Evolutionary conservation across 1,140 invertebrate genomes (phyloP).

Genomic region (Aphelenchoides besseyi): DNA sequence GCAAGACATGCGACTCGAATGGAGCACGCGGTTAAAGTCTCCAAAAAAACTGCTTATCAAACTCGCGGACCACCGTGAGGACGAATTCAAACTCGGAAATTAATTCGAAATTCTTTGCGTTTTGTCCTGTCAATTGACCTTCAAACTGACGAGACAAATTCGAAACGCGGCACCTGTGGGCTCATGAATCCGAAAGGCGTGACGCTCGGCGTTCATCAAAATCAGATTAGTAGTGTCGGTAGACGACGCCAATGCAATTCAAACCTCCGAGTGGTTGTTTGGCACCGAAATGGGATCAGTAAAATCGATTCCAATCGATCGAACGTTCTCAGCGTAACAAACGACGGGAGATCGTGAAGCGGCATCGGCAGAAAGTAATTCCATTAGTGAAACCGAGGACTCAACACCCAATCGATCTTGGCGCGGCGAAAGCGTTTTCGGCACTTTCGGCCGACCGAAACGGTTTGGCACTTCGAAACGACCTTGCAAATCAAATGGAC

Average conservation of each 20-base stretch:
- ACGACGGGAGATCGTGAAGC: background rate
- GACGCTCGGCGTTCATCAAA: background rate
- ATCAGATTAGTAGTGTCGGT: background rate
- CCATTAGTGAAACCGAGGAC: background rate
- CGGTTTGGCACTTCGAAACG: constrained; percentile 2
- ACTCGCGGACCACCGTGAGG: background rate
- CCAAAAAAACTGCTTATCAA: background rate
- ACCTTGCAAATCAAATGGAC: background rate
- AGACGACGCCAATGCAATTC: background rate
- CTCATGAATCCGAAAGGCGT: background rate
- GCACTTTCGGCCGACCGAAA: background rate
- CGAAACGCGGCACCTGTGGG: background rate
- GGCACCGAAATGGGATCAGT: too few species aligned
- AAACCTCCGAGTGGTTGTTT: background rate
- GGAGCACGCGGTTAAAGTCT: background rate
- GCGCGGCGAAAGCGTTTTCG: background rate
- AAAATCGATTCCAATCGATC: too few species aligned
- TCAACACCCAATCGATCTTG: background rate
- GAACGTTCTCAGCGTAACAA: background rate
- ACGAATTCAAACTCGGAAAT: background rate
- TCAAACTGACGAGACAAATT: background rate
- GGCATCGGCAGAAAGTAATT: background rate
- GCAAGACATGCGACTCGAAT: too few species aligned
- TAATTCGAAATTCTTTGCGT: background rate
- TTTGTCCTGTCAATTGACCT: background rate